phyloP scores from a whole-genome alignment of 2,113 vertebrate genomes.

The Sula dactylatra region DNA sequence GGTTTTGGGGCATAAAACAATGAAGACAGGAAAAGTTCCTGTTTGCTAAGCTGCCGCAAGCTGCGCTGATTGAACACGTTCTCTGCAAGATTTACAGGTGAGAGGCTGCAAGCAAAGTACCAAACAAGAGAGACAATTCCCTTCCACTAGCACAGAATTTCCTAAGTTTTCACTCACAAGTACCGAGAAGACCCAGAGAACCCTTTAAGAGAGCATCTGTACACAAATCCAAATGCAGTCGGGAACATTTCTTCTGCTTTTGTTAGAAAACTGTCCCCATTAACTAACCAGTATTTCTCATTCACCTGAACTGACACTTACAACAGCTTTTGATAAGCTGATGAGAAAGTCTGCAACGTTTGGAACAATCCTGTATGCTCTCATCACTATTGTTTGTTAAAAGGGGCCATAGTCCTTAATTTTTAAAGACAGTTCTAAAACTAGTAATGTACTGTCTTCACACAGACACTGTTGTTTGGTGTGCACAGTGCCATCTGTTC shows the following conservation, averaged over 20 bases:
- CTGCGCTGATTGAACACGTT: not conserved
- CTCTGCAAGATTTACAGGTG: not conserved
- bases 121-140: not conserved
- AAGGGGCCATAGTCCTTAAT: not conserved
- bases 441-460: not conserved
- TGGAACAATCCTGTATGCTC: not conserved
- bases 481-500: not conserved
- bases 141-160: not conserved
- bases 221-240: not conserved
- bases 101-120: not conserved
- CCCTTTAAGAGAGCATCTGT: not conserved
- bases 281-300: not conserved
- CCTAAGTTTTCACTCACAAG: not conserved
- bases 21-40: not conserved
- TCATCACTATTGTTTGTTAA: not conserved
- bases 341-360: not conserved
- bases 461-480: not conserved
- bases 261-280: not conserved
- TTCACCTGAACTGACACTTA: not conserved
- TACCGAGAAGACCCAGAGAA: not conserved
- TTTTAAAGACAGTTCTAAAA: not conserved
- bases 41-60: not conserved
- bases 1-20: not conserved
- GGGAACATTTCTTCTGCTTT: not conserved
- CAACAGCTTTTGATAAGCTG: not conserved